Percentiles rank a stretch among this genome's conserved stretches.
phyloP scores from a whole-genome alignment of 2,113 vertebrate species.

The Podarcis cretensis region DNA sequence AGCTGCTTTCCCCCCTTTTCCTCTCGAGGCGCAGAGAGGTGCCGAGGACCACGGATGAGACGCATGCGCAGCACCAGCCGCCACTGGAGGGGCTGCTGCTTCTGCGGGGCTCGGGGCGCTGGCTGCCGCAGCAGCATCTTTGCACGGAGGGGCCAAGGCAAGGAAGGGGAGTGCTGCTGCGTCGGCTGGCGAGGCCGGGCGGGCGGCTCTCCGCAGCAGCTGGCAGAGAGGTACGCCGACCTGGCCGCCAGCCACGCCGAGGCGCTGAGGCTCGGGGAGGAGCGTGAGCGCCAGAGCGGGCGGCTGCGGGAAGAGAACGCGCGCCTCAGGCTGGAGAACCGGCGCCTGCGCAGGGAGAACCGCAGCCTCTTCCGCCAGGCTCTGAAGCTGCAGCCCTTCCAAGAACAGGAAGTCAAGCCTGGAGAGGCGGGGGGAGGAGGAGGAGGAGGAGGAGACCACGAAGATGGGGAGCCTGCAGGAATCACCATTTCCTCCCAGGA shows the following conservation, averaged over 20 bases:
- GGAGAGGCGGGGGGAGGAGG: neutral
- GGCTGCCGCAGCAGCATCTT: slow-evolving; percentile 11
- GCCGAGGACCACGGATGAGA: slow-evolving; percentile 43
- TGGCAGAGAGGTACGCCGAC: slow-evolving; percentile 80
- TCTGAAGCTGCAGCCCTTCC: slow-evolving; percentile 25
- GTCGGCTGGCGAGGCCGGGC: slow-evolving; percentile 52
- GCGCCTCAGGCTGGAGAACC: slow-evolving; percentile 78
- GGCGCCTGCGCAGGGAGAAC: slow-evolving; percentile 78
- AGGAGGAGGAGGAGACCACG: too few species aligned
- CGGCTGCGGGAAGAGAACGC: slow-evolving; percentile 78
- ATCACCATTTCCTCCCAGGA: neutral
- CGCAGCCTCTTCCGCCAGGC: slow-evolving; percentile 68
- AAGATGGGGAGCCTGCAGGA: too few species aligned
- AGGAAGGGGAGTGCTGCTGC: slow-evolving; percentile 19
- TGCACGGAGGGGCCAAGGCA: slow-evolving; percentile 15
- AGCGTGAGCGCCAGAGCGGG: slow-evolving; percentile 82
- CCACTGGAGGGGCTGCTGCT: slow-evolving; percentile 16
- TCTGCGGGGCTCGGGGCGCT: slow-evolving; percentile 22
- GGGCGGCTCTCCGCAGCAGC: slow-evolving; percentile 54
- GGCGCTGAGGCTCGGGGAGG: slow-evolving; percentile 80
- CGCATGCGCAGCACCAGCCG: slow-evolving; percentile 64
- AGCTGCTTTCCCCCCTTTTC: neutral
- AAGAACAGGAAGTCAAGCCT: neutral
- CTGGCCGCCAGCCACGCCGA: slow-evolving; percentile 80
- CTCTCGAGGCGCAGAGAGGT: neutral